A percentile compares a stretch with the other conserved stretches of the same genome.
Evolutionary conservation across 1,140 invertebrate species (phyloP).

Genomic region (Triops cancriformis): DNA sequence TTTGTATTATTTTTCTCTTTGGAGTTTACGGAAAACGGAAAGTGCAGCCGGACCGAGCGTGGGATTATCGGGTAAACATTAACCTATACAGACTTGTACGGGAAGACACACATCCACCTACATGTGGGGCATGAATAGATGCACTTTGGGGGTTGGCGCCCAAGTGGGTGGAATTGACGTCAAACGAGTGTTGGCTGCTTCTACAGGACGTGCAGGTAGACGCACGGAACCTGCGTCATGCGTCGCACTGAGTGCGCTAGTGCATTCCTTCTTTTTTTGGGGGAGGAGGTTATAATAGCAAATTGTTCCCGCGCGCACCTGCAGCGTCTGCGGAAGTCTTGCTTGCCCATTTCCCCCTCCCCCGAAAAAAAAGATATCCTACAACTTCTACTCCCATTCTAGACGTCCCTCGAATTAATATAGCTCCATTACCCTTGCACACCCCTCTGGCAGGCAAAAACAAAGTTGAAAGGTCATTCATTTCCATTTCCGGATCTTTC

Average conservation of each 20-base stretch:
- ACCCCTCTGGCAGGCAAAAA: background rate
- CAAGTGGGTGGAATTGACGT: constrained; percentile 9
- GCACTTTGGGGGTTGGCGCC: background rate
- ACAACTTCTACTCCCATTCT: background rate
- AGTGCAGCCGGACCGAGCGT: background rate
- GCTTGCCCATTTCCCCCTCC: background rate
- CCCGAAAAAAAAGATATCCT: background rate
- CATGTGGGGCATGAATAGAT: background rate
- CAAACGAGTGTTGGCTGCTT: background rate
- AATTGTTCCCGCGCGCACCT: constrained; percentile 2
- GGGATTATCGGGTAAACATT: constrained; percentile 10
- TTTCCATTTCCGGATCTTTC: background rate
- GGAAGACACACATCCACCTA: background rate
- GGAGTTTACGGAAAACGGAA: background rate
- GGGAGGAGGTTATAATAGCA: background rate
- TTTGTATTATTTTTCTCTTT: background rate
- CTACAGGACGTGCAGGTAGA: background rate
- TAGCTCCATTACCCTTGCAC: background rate
- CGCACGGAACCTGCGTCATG: background rate
- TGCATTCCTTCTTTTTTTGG: background rate
- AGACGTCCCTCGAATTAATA: background rate
- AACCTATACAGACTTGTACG: background rate
- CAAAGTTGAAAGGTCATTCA: background rate
- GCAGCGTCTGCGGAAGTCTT: background rate
- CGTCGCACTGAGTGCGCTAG: background rate